phyloP scores from a whole-genome alignment of 2,888 invertebrate genomes.

The Isoperla grammatica region DNA sequence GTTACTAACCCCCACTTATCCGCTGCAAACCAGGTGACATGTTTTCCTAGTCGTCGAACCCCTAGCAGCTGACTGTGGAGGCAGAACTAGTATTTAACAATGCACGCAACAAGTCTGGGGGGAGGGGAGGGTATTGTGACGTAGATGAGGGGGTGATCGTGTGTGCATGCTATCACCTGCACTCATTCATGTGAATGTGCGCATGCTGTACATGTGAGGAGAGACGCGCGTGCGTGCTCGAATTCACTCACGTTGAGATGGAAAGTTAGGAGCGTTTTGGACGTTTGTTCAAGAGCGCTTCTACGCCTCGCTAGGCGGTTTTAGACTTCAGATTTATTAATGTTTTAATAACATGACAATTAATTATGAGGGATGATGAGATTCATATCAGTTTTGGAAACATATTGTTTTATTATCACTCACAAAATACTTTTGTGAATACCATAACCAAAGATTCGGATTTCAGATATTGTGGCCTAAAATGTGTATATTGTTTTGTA shows the following conservation, averaged over 20 bases:
- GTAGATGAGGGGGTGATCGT: background rate
- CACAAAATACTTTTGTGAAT: no score
- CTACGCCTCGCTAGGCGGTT: background rate
- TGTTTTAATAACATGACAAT: no score
- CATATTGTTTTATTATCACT: no score
- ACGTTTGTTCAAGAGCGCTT: background rate
- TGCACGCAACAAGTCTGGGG: constrained; percentile 24
- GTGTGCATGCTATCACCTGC: constrained; percentile 21
- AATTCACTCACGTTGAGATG: no score
- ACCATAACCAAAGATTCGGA: no score
- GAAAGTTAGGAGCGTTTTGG: no score
- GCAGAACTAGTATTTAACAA: constrained; percentile 23
- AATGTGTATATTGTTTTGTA: no score
- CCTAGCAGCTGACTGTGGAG: constrained; percentile 23
- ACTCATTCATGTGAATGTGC: constrained; percentile 19
- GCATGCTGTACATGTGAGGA: background rate
- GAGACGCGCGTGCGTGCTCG: no score
- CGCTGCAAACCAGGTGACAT: constrained; percentile 24
- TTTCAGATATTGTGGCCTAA: no score
- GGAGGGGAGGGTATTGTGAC: background rate
- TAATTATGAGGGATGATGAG: no score
- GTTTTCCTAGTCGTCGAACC: constrained; percentile 23
- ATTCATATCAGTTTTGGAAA: no score
- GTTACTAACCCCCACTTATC: constrained; percentile 5
- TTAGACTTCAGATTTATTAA: background rate